Evolutionary conservation across 2,888 invertebrate genomes (phyloP).

Genomic region (Stomorhina lunata): DNA sequence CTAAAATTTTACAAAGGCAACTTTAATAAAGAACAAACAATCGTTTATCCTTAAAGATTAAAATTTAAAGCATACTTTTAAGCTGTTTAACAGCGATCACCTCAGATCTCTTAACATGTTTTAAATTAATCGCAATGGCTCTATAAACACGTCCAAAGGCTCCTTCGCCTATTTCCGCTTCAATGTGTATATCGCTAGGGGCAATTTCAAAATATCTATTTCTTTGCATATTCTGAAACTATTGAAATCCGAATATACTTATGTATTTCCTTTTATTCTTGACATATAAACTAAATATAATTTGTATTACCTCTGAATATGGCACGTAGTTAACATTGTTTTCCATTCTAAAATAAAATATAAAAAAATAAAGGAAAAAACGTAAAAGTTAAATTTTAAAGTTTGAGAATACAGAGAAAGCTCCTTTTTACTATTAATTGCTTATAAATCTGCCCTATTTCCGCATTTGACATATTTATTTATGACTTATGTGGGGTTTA

Average conservation of each 20-base stretch:
- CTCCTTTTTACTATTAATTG: no score
- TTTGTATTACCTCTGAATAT: constrained; percentile 1
- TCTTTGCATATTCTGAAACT: background rate
- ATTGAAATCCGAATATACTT: background rate
- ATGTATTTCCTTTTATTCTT: background rate
- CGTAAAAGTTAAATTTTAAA: no score
- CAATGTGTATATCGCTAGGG: constrained; percentile 75
- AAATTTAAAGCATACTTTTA: constrained; percentile 81
- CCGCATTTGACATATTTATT: no score
- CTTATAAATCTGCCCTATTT: no score
- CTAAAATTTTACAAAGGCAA: constrained; percentile 74
- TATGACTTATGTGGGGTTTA: no score
- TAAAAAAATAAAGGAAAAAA: background rate
- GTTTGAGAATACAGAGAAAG: no score
- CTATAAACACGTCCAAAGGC: constrained; percentile 88
- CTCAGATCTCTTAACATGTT: constrained; percentile 80
- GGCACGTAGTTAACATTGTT: constrained; percentile 82
- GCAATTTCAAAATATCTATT: constrained; percentile 74
- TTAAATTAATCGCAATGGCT: constrained; percentile 82
- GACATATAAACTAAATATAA: background rate
- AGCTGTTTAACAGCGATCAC: constrained; percentile 88
- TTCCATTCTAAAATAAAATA: constrained; percentile 79
- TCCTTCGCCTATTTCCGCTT: constrained; percentile 84
- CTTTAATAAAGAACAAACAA: background rate
- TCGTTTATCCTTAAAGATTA: background rate